Base-by-base conservation (phyloP, 1,140 invertebrate species). In the Heliconius hewitsoni region DNA sequence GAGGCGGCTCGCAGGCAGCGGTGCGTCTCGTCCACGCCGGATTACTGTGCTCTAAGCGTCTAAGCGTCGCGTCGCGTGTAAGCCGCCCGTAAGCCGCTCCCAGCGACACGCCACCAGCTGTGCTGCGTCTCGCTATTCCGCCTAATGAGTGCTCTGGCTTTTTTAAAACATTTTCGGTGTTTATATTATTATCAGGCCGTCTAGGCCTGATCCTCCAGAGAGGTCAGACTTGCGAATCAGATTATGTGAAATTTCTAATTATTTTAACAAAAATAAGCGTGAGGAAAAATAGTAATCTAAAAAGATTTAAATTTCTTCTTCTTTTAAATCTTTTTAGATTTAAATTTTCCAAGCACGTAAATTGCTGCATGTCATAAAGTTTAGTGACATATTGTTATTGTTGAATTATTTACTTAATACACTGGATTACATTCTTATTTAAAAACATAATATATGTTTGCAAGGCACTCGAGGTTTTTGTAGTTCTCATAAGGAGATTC, bases 1-100 rank as follows among this genome's bases (percentile, higher is more conserved):
- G 55, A 57, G 55, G 55, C 73, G 50, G 50, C 16, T 19, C 13
- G n/a, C 34, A 30, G 74, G 74, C 34, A 57, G 60, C 74, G 34
- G 60, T 30, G 74, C 42, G 42, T 74, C 30, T 8, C 60, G 60
- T 50, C 39, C 60, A n/a, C 57, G 55, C 55, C 60, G 74, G 74
- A 71, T 76, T 76, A 76, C 74, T 34, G 27, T 42, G 70, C 30
- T 8, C 57, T 57, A 39, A 34, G 74, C 55, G 23, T 66, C 23
- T 66, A 76, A 76, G 16, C 60, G 74, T 46, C 34, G 74, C 74
- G 55, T 57, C 55, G 55, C 55, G n/a, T 0, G 55, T 57, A 23
- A 57, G 55, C 55, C 55, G 55, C 74, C 57, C 23, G 19, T 76
- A 76, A 76, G 57, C 39, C 60, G 57, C 57, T 27, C 3, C n/a